Evolutionary conservation across 2,888 invertebrate species (phyloP), one percentile per base, ranked within the genome.

Genomic region (Ennomos fuscantarius): DNA sequence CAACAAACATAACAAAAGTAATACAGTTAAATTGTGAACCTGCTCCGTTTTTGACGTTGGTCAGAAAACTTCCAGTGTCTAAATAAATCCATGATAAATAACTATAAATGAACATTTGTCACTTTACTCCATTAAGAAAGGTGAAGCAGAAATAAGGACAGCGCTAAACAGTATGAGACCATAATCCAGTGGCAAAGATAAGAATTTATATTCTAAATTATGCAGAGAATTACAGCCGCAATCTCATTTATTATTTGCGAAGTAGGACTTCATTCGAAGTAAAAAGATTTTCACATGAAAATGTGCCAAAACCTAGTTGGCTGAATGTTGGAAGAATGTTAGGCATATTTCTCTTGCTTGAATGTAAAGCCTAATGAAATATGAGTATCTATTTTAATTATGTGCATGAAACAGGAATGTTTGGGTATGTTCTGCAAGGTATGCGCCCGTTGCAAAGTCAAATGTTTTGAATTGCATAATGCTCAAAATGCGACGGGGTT

Each of bases 221-320:
- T 79, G 68, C 71, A 79, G 66, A 69, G 71, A 61, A 70, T 72
- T 64, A 60, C 67, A 62, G 57, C 68, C 63, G 68, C 70, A 73
- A 72, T 68, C 72, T 75, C 74, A 78, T 84, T 77, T 74, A 77
- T 78, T 79, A 79, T 81, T 78, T 69, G 60, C 55, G 36, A 51
- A 59, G 59, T 60, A 33, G 60, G 62, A 70, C 71, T 69, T 68
- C 73, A 73, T 74, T 63, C 55, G 62, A 50, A 37, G 54, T 10
- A 39, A 15, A 48, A 44, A 52, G 15, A 52, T 54, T 44, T 13
- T 34, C 15, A 8, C 40, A 24, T 11, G 31, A 45, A 60, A 37
- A 43, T 46, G 36, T 39, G 41, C 15, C 47, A 36, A 45, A 49
- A 54, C 44, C 55, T 39, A 49, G 37, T 55, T 56, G 41, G 42